phyloP scores from a whole-genome alignment of 2,797 vertebrate genomes.

The Rhabdomys pumilio region DNA sequence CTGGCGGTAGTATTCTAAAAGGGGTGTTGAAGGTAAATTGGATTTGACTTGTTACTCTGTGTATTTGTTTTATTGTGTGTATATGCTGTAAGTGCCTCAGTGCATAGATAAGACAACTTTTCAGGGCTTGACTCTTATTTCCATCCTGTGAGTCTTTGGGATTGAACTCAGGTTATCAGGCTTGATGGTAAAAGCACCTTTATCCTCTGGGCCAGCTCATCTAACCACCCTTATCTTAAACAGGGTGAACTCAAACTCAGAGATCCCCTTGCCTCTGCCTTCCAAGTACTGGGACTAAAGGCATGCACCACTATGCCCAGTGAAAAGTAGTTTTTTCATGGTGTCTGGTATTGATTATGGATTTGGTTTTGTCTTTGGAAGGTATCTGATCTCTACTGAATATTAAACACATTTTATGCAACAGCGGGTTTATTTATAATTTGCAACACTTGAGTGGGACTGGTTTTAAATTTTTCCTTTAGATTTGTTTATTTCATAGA shows the following conservation, averaged over 20 bases:
- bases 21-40: conserved; percentile 97
- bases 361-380: background rate
- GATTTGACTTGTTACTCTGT: background rate
- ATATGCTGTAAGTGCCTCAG: background rate
- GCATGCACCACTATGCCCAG: background rate
- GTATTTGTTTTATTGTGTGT: background rate
- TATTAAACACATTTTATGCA: conserved; percentile 2
- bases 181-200: background rate
- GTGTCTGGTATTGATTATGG: background rate
- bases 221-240: background rate
- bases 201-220: background rate
- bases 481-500: background rate
- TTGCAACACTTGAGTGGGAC: background rate
- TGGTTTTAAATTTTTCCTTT: background rate
- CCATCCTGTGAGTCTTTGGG: background rate
- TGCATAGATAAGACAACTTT: background rate
- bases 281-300: background rate
- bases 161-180: background rate
- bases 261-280: background rate
- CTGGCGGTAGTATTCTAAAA: conserved; percentile 99
- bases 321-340: conserved; percentile 33
- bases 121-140: background rate
- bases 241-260: too few species aligned
- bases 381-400: background rate
- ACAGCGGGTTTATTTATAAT: conserved; percentile 36